phyloP scores from a whole-genome alignment of 2,113 vertebrate species.

The Psophia crepitans region DNA sequence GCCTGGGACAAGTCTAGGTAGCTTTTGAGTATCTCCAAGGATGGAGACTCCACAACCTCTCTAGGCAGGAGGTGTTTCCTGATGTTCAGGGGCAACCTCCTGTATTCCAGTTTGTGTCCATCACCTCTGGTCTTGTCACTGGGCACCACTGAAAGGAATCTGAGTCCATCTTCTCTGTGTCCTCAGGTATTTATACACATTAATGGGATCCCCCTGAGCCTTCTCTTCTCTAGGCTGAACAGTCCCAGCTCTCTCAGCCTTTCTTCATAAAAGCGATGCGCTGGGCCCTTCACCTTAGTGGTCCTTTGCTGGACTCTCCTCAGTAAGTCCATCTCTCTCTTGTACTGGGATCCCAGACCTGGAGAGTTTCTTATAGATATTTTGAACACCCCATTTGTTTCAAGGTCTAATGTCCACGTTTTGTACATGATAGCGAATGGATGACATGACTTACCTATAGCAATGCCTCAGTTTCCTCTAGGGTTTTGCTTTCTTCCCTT shows the following conservation, averaged over 20 bases:
- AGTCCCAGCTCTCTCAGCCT: background rate
- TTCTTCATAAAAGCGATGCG: background rate
- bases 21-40: background rate
- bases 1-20: background rate
- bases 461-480: background rate
- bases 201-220: background rate
- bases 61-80: background rate
- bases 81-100: background rate
- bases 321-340: background rate
- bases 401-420: background rate
- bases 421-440: background rate
- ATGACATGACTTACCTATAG: background rate
- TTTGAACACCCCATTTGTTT: background rate
- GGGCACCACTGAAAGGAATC: background rate
- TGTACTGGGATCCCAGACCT: background rate
- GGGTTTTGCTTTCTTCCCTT: background rate
- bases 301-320: background rate
- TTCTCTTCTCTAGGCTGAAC: background rate
- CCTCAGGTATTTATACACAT: background rate
- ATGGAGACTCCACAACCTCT: background rate
- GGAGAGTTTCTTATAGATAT: background rate
- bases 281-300: background rate
- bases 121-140: background rate
- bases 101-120: background rate
- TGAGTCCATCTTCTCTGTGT: rapidly evolving